phyloP scores from a whole-genome alignment of 2,113 vertebrate genomes.

The Andinoacara biseriatus region DNA sequence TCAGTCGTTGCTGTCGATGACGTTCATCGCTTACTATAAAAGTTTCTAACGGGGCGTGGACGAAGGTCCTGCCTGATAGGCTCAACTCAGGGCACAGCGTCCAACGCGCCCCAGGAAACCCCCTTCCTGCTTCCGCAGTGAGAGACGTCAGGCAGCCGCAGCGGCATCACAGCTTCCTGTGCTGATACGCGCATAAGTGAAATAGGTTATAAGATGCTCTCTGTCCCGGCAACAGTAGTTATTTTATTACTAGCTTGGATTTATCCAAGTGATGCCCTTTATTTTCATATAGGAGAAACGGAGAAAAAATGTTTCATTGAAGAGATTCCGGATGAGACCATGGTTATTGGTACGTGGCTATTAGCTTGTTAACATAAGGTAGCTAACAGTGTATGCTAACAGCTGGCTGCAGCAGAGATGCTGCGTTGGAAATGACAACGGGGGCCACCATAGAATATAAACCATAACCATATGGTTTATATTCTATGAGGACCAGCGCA shows the following conservation, averaged over 20 bases:
- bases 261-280: constrained; percentile 76
- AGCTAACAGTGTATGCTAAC: constrained; percentile 30
- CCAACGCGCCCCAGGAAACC: constrained; percentile 25
- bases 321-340: constrained; percentile 94
- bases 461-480: too few species aligned
- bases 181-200: constrained; percentile 9
- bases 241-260: constrained; percentile 56
- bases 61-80: constrained; percentile 1
- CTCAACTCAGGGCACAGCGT: fast-evolving
- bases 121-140: constrained; percentile 72
- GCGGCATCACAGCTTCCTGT: background rate
- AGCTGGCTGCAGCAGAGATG: constrained; percentile 26
- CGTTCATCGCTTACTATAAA: too few species aligned
- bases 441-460: too few species aligned
- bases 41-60: background rate
- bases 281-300: constrained; percentile 93
- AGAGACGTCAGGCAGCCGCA: constrained; percentile 33
- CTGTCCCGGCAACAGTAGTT: constrained; percentile 9
- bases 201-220: constrained; percentile 59
- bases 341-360: constrained; percentile 88
- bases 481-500: too few species aligned
- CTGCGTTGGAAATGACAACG: background rate
- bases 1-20: too few species aligned
- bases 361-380: background rate
- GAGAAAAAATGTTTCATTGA: constrained; percentile 96